phyloP scores from a whole-genome alignment of 2,797 vertebrate genomes.

The Pelodytes ibericus region DNA sequence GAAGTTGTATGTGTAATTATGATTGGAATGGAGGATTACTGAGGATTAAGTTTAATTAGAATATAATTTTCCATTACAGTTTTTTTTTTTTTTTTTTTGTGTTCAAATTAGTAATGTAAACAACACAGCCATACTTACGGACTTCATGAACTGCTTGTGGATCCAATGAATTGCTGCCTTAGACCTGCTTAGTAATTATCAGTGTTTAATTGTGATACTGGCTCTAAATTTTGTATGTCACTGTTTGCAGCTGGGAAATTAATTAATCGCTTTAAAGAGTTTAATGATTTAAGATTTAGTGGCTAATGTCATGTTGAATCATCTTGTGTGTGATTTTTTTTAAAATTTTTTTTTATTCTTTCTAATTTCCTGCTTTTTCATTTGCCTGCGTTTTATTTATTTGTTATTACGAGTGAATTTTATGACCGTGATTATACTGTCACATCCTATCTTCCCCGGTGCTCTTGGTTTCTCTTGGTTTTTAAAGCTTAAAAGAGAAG shows the following conservation, averaged over 20 bases:
- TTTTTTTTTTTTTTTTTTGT: conserved; percentile 50
- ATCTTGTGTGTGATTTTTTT: conserved; percentile 30
- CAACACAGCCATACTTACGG: conserved; percentile 57
- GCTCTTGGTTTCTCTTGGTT: conserved; percentile 32
- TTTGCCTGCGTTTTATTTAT: conserved; percentile 15
- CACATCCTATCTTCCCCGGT: conserved; percentile 20
- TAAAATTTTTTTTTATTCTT: neutral
- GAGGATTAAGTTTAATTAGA: conserved; percentile 63
- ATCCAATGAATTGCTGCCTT: conserved; percentile 59
- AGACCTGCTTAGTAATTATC: conserved; percentile 58
- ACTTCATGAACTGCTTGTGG: conserved; percentile 58
- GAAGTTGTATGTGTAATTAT: conserved; percentile 57
- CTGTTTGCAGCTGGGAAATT: conserved; percentile 44
- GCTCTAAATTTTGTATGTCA: conserved; percentile 54
- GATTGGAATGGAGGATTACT: conserved; percentile 55
- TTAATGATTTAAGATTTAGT: conserved; percentile 54
- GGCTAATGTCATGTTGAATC: conserved; percentile 41
- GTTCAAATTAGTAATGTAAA: conserved; percentile 63
- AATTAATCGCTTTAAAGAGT: conserved; percentile 60
- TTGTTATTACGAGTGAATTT: conserved; percentile 27
- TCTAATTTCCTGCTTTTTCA: neutral
- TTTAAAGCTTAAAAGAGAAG: conserved; percentile 43
- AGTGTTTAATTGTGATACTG: conserved; percentile 56
- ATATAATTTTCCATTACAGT: conserved; percentile 60
- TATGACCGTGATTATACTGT: conserved; percentile 42